Conservation (phyloP, 2,888 invertebrate species). For the Bugula neritina region DNA sequence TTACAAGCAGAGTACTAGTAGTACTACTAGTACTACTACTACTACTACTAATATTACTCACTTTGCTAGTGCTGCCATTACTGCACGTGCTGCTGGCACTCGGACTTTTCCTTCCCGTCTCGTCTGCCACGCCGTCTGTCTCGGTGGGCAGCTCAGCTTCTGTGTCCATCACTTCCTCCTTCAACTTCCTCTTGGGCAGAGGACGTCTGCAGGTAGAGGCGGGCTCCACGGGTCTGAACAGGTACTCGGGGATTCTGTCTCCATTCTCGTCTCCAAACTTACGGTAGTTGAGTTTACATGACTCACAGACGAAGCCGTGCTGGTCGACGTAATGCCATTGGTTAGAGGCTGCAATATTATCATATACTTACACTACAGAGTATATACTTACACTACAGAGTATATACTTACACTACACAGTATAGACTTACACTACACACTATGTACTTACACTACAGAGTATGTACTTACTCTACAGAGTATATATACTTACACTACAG, state of each 20-base stretch:
- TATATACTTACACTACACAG: not conserved
- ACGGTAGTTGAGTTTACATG: slow-evolving; percentile 14
- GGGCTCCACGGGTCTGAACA: slow-evolving; percentile 28
- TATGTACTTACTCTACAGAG: not conserved
- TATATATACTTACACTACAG: not conserved
- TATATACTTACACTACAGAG: not conserved
- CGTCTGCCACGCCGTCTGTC: not conserved
- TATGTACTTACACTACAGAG: not conserved
- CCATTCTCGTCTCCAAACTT: slow-evolving; percentile 24
- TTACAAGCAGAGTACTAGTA: not conserved
- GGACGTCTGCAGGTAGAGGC: not conserved
- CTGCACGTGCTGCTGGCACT: slow-evolving; percentile 17
- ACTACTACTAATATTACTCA: not conserved
- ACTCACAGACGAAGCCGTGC: slow-evolving; percentile 24
- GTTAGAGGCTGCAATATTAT: slow-evolving; percentile 10
- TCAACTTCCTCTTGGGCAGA: slow-evolving; percentile 2
- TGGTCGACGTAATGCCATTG: slow-evolving; percentile 25
- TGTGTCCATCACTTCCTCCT: not conserved
- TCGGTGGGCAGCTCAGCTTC: not conserved
- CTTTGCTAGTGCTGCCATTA: not conserved
- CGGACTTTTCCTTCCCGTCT: not conserved
- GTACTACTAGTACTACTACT: no score
- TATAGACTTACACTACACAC: not conserved
- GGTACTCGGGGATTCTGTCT: slow-evolving; percentile 21
- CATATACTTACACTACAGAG: not conserved